Conservation (phyloP, 2,888 invertebrate species). For the Epinotia ramella region DNA sequence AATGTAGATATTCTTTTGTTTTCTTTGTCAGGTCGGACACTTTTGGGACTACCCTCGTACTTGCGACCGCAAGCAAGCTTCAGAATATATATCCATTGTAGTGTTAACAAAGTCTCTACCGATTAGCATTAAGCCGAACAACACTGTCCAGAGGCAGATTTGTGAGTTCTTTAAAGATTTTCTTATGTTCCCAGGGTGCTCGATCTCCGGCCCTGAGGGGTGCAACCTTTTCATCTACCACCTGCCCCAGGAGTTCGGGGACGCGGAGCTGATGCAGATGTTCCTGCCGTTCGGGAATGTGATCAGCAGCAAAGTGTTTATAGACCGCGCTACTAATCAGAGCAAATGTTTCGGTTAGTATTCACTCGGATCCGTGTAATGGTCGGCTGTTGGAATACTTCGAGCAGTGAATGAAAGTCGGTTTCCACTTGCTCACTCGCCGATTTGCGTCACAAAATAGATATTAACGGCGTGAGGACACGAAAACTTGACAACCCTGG, state of each 20-base stretch:
- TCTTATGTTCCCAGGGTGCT: slow-evolving; percentile 94
- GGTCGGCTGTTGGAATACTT: too few species aligned
- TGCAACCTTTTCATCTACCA: slow-evolving; percentile 99
- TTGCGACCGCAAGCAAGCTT: too few species aligned
- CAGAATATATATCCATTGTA: neutral
- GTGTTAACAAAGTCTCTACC: neutral
- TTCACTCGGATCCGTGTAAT: neutral
- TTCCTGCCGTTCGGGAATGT: slow-evolving; percentile 99
- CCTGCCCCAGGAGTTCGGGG: slow-evolving; percentile 99
- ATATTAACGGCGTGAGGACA: neutral
- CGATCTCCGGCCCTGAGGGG: slow-evolving; percentile 99
- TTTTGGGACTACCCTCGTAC: neutral
- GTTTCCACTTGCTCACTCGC: too few species aligned
- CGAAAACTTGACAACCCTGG: neutral
- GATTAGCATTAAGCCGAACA: slow-evolving; percentile 50
- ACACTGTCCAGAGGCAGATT: slow-evolving; percentile 76
- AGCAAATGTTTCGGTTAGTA: slow-evolving; percentile 99
- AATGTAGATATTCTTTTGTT: neutral
- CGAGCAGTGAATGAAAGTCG: too few species aligned
- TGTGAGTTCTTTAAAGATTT: slow-evolving; percentile 89
- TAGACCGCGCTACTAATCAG: slow-evolving; percentile 99
- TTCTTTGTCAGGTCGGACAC: slow-evolving; percentile 5
- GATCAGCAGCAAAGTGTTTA: slow-evolving; percentile 99
- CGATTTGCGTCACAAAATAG: too few species aligned
- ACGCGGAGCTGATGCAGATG: slow-evolving; percentile 99